Evolutionary conservation across 1,140 invertebrate species (phyloP).

Genomic region (Vanessa atalanta): DNA sequence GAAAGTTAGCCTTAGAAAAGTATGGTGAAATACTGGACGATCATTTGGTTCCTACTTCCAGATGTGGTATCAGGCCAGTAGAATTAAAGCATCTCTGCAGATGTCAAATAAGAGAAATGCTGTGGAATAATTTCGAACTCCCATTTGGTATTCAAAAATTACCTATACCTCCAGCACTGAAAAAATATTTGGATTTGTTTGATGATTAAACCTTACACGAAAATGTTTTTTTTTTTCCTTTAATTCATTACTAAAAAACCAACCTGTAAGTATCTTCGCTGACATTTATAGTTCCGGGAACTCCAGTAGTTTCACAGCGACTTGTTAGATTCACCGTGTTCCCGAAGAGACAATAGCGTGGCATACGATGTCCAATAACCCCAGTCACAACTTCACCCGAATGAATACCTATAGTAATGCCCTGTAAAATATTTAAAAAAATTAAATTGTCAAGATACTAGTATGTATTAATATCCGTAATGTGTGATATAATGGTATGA

Average conservation of each 20-base stretch:
- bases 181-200: conserved; percentile 87
- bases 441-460: background rate
- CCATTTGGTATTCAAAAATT: conserved; percentile 86
- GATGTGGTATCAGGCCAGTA: conserved; percentile 83
- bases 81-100: conserved; percentile 85
- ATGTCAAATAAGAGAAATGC: conserved; percentile 83
- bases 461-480: background rate
- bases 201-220: conserved; percentile 80
- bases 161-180: conserved; percentile 83
- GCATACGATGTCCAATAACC: conserved; percentile 98
- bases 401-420: conserved; percentile 98
- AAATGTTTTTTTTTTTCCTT: background rate
- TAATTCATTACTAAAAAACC: background rate
- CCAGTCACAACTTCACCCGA: conserved; percentile 97
- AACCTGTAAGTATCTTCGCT: conserved; percentile 96
- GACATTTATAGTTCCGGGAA: conserved; percentile 95
- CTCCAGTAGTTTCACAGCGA: conserved; percentile 96
- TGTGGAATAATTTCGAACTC: conserved; percentile 86
- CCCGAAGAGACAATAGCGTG: conserved; percentile 97
- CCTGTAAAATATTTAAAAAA: conserved; percentile 77
- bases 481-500: background rate
- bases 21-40: conserved; percentile 83
- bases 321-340: conserved; percentile 98
- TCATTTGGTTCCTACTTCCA: conserved; percentile 82
- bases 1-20: conserved; percentile 82